These are phyloP conservation scores for Rachycentron canadum DNA, from an alignment of 2,797 vertebrate species.

Conservation along the genomic window DNA sequence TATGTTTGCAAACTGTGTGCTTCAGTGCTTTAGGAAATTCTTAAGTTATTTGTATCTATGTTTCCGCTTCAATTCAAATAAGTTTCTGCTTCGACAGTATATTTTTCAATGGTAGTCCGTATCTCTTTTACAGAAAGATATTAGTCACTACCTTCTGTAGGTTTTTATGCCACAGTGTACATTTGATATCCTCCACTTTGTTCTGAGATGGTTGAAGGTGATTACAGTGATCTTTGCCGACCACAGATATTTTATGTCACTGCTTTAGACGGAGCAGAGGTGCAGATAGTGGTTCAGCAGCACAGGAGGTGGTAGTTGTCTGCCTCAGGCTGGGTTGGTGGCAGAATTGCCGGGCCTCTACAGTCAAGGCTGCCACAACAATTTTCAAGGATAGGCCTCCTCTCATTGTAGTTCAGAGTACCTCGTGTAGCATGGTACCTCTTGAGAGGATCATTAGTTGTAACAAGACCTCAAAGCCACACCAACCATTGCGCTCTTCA, in stretches of 20 bases:
- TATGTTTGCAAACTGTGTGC: no score
- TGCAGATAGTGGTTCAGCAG: constrained; percentile 32
- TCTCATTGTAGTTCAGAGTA: constrained; percentile 43
- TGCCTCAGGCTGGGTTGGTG: constrained; percentile 11
- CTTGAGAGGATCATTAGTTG: constrained; percentile 82
- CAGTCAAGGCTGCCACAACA: constrained; percentile 59
- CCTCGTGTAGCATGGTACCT: constrained; percentile 44
- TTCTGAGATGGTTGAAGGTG: not conserved
- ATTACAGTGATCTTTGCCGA: not conserved
- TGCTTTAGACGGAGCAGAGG: constrained; percentile 5
- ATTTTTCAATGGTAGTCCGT: not conserved
- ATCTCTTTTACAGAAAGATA: not conserved
- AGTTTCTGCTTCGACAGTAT: not conserved
- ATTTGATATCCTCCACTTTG: not conserved
- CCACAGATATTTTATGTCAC: not conserved
- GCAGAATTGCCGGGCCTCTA: constrained; percentile 28
- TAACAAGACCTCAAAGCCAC: constrained; percentile 77
- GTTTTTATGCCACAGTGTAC: not conserved
- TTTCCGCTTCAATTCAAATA: not conserved
- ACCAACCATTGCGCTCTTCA: constrained; percentile 80
- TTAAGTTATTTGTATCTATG: not conserved
- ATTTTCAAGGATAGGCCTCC: constrained; percentile 49
- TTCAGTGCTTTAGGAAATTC: no score
- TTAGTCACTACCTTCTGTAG: no score
- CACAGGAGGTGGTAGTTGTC: constrained; percentile 30